Base-by-base conservation (phyloP, 1,140 invertebrate genomes). In the Drosophila nikananu region DNA sequence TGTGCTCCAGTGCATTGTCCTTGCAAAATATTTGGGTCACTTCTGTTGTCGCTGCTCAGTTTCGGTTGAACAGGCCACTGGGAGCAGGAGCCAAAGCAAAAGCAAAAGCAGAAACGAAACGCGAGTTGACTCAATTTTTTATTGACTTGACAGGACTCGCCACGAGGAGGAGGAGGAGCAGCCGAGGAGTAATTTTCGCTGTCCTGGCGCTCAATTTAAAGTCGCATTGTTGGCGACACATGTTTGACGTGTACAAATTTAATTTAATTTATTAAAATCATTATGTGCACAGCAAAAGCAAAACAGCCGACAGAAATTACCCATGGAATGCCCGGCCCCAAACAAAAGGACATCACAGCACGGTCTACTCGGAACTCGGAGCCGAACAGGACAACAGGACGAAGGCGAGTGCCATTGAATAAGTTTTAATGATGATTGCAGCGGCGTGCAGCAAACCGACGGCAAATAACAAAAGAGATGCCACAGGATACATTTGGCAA, bases 231-330 rank as follows among this genome's bases (percentile, higher is more conserved):
- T 81, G 87, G 67, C 78, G 64, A 90, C 86, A 90, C 84, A 89
- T 90, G 86, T 86, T 90, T 90, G 86, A 89, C 86, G 86, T 90
- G 86, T 89, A 89, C 86, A 90, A 89, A 90, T 89, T 89, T 89
- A 89, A 89, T 90, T 89, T 81, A 84, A 90, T 89, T 90, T 90
- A 89, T 89, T 89, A 90, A 81, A 89, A 86, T 89, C 87, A 89
- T 89, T 89, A 90, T 89, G 78, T 79, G 78, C 75, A 81, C 81
- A n/a, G n/a, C n/a, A 82, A 86, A 77, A 70, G 83, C 80, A 80
- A 81, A 84, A 64, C 81, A 71, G 68, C 63, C 75, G 42, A 59
- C 70, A 80, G 58, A 79, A 90, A 90, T 81, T 89, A 73, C 84
- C 55, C 86, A 81, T 52, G 64, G 60, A 46, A 60, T 60, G 44